phyloP scores from a whole-genome alignment of 2,113 vertebrate genomes.

The Sitta europaea region DNA sequence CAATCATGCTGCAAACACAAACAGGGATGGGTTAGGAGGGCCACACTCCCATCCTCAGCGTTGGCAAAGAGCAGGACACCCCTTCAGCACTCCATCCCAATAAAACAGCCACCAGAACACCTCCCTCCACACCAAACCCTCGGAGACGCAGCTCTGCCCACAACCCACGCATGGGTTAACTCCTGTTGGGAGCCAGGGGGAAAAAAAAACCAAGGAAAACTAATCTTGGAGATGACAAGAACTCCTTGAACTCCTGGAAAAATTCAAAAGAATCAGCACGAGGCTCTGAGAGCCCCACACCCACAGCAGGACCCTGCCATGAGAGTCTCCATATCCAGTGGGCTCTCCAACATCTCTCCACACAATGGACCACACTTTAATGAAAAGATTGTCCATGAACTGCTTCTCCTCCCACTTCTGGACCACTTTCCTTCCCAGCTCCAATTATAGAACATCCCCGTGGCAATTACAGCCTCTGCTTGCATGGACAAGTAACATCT shows the following conservation, averaged over 20 bases:
- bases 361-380: neutral
- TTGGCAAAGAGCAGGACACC: neutral
- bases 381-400: neutral
- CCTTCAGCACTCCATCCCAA: neutral
- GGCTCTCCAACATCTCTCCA: neutral
- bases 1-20: slow-evolving; percentile 84
- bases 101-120: neutral
- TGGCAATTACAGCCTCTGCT: neutral
- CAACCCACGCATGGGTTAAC: rapidly evolving
- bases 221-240: neutral
- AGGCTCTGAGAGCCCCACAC: neutral
- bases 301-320: neutral
- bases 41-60: rapidly evolving
- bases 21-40: neutral
- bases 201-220: neutral
- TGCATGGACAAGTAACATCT: neutral
- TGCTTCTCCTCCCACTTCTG: neutral
- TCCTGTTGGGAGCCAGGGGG: neutral
- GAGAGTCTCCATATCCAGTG: neutral
- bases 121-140: neutral
- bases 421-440: neutral
- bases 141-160: neutral
- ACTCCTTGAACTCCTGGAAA: neutral
- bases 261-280: neutral
- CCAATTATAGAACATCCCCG: neutral